These are phyloP conservation scores for Corydoras sp. DNA, from an alignment of 2,113 vertebrate genomes.

Conservation along the genomic window DNA sequence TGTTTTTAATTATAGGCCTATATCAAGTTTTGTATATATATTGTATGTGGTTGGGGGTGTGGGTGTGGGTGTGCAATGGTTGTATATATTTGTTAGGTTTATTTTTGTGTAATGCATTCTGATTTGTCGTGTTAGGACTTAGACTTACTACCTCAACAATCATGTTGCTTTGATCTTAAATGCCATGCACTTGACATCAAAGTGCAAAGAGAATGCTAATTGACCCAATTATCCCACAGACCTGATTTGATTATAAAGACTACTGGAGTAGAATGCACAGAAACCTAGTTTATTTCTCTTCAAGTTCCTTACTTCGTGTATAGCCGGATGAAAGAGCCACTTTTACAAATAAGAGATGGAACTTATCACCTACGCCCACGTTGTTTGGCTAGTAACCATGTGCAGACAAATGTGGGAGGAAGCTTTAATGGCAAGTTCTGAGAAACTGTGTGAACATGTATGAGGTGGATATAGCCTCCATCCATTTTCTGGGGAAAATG, in stretches of 20 bases:
- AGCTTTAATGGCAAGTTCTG: not conserved
- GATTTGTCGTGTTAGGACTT: too few species aligned
- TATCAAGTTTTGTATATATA: too few species aligned
- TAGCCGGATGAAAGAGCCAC: not conserved
- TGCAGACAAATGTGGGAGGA: not conserved
- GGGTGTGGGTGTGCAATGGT: too few species aligned
- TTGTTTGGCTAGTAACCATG: not conserved
- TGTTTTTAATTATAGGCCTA: too few species aligned
- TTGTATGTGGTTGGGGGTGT: too few species aligned
- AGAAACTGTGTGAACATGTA: too few species aligned
- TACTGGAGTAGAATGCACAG: not conserved
- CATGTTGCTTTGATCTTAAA: conserved; percentile 16
- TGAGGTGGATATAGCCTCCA: too few species aligned
- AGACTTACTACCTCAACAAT: too few species aligned
- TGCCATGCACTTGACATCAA: conserved; percentile 17
- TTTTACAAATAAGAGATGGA: not conserved
- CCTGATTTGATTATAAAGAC: conserved; percentile 8
- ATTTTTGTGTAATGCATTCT: too few species aligned
- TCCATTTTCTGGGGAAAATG: too few species aligned
- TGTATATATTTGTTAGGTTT: too few species aligned
- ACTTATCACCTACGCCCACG: not conserved
- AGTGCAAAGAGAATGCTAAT: conserved; percentile 26
- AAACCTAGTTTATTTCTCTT: not conserved
- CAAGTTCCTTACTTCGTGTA: too few species aligned
- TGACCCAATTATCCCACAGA: conserved; percentile 18